Evolutionary conservation across 2,113 vertebrate genomes (phyloP), one percentile per base, ranked within the genome.

Genomic region (Mixornis gularis): DNA sequence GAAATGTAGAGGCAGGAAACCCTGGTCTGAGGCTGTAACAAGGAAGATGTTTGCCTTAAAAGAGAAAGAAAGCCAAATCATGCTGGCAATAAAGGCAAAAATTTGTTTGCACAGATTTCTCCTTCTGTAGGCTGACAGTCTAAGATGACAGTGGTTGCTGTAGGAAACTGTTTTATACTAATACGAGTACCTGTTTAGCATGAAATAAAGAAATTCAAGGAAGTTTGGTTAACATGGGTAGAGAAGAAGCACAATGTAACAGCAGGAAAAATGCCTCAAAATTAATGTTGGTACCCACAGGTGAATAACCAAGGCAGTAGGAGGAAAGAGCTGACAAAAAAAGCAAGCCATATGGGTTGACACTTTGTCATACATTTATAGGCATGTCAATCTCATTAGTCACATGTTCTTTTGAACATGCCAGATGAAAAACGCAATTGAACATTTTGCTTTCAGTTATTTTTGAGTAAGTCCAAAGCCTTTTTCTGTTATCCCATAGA

Each of bases 371-470:
- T 86, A 55, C 38, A 46, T 84, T 93, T 88, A 78, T 72, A 95
- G 58, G 51, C 83, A 68, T 36, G 53, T 81, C 89, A 72, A 38
- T 87, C 84, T 69, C 78, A 79, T 74, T 86, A 94, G 49, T 92
- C 66, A 87, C 79, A 82, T 90, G 92, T 82, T 91, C 86, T 73
- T 92, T 76, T 58, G 53, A 89, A 87, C 77, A 79, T 58, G 38
- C 43, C 46, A 85, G 38, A 44, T 65, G 49, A 87, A 89, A 95
- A 92, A 58, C 22, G 7, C 38, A 79, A 52, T 38, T 68, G 34
- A 90, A 79, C 41, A 32, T 87, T 93, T 77, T 69, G 18, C 60
- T 94, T 66, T 72, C 73, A 58, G 36, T 87, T 90, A 59, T 63
- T 76, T 43, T 79, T 86, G 11, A 79, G 17, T 51, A 58, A 69